Conservation (phyloP, 2,797 vertebrate genomes). For the Gouania willdenowi region DNA sequence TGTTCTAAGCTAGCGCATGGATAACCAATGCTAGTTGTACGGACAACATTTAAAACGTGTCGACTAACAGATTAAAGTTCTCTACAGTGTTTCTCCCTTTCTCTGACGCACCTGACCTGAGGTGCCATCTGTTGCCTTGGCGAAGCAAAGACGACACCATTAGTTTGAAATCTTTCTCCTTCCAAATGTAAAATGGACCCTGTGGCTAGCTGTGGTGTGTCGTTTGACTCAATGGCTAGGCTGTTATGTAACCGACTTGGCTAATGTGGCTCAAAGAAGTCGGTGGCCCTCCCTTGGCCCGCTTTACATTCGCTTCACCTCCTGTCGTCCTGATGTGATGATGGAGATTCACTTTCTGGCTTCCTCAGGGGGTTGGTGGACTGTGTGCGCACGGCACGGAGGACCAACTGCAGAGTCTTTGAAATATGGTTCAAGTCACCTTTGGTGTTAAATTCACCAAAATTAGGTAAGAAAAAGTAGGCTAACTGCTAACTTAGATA, state of each 20-base stretch:
- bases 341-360: constrained; percentile 43
- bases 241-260: constrained; percentile 48
- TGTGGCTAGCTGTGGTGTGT: constrained; percentile 25
- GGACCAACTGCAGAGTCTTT: background rate
- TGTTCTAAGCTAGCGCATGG: too few relatives aligned
- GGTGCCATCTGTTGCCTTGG: constrained; percentile 6
- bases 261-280: constrained; percentile 51
- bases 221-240: constrained; percentile 12
- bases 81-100: too few relatives aligned
- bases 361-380: constrained; percentile 7
- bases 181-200: constrained; percentile 56
- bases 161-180: too few relatives aligned
- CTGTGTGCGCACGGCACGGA: background rate
- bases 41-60: too few relatives aligned
- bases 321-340: constrained; percentile 31
- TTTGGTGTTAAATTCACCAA: too few relatives aligned
- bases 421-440: too few relatives aligned
- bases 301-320: background rate
- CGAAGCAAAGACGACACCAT: too few relatives aligned
- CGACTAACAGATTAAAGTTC: too few relatives aligned
- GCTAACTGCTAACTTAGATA: too few relatives aligned
- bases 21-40: too few relatives aligned
- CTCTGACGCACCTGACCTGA: constrained; percentile 16
- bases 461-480: too few relatives aligned
- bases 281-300: constrained; percentile 12